These are phyloP conservation scores for Apus apus DNA, from an alignment of 2,113 vertebrate genomes.

Conservation along the genomic window DNA sequence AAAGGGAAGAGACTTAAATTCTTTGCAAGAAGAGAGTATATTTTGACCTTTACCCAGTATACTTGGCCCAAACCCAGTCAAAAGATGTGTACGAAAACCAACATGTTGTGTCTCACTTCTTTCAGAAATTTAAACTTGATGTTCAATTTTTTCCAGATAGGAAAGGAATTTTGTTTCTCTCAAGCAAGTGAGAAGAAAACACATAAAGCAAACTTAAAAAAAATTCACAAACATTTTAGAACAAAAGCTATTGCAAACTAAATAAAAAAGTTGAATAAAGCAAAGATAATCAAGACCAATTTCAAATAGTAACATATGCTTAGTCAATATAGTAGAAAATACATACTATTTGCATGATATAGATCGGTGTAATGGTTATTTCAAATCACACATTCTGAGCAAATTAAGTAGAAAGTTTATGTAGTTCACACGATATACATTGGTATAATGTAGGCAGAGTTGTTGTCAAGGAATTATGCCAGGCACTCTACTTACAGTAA, in stretches of 20 bases:
- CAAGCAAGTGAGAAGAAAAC: neutral
- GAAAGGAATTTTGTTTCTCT: neutral
- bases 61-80: neutral
- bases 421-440: neutral
- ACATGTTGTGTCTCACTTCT: accelerated
- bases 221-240: neutral
- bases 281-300: neutral
- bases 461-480: neutral
- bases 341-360: accelerated
- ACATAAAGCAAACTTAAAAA: neutral
- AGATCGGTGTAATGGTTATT: neutral
- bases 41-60: neutral
- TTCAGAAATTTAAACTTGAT: neutral
- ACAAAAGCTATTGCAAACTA: neutral
- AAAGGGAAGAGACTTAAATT: neutral
- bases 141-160: neutral
- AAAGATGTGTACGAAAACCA: neutral
- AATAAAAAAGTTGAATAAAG: neutral
- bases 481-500: neutral
- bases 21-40: neutral
- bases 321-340: neutral
- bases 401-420: neutral
- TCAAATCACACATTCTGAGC: neutral
- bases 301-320: neutral
- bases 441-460: neutral